Evolutionary conservation across 1,140 invertebrate species (phyloP), one percentile per base, ranked within the genome.

Genomic region (Rhyacophila brunnea): DNA sequence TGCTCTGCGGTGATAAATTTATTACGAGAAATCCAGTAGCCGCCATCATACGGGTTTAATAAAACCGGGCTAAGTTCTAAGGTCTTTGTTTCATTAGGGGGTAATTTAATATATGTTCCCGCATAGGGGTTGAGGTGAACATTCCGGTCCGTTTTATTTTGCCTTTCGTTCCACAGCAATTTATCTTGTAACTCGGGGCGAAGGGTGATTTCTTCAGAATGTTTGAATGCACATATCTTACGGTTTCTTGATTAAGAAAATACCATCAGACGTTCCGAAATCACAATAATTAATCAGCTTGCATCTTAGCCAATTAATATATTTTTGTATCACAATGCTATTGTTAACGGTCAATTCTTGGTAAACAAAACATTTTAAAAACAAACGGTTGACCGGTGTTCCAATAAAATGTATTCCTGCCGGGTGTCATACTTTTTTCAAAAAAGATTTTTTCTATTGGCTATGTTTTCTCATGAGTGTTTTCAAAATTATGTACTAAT

Each of bases 1-100:
- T 40, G 34, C 28, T 45, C 56, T 19, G 13, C 55, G 49, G 61
- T 58, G 56, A 59, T 64, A 64, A 64, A 64, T 64, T 64, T 64
- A 64, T 64, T 63, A 51, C 61, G 48, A 64, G 56, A 53, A 59
- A 64, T 64, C 61, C 56, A 56, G 61, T 55, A 40, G 52, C 61
- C 61, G 56, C 53, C 55, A 64, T 64, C 56, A 64, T 64, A 59
- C 51, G 56, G 61, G 61, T 59, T 64, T 64, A 64, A 64, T 64
- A 64, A 64, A 64, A 59, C 35, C 61, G 50, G 61, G 51, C 56
- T 59, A 54, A 59, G 36, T 64, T 58, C 56, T 50, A 14, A 45
- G 46, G 47, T 50, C 46, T 53, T 58, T 44, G 56, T 59, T 64
- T 64, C 56, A 59, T 64, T 56, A 59, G 51, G 57, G 56, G 50